Evolutionary conservation across 2,113 vertebrate species (phyloP), one percentile per base, ranked within the genome.

Genomic region (Chaetura pelagica): DNA sequence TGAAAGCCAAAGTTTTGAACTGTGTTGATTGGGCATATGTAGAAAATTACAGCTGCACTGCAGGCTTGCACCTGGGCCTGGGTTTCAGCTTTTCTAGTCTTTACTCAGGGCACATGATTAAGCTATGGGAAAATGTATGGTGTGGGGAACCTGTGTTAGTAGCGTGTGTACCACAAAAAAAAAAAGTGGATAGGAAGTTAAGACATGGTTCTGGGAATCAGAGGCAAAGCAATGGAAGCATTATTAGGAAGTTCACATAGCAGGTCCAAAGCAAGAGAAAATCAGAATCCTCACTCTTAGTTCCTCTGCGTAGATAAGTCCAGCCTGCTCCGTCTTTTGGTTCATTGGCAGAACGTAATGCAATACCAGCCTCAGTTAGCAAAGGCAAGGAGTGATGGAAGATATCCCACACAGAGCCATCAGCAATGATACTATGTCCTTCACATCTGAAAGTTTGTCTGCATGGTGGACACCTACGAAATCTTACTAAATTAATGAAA

Each of bases 1-100:
- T 96, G 92, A 96, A 93, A 95, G 96, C 46, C 18, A 35, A 91
- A 96, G 57, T 93, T 92, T 95, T 94, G 77, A 79, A 94, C 66
- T 96, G 66, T 95, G 78, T 71, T 77, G 91, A 74, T 91, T 82
- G 77, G 51, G 71, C 87, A 72, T 81, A 90, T 57, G 75, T 76
- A 80, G 85, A 93, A 94, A 83, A 86, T 88, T 71, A 71, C 94
- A 96, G 93, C 93, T 96, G 75, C 34, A 71, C 23, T 61, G 59
- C 85, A 96, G 85, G 26, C 79, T 76, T 94, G 75, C 93, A 95
- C 94, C 95, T 96, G 79, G 77, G 93, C 80, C 75, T 90, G 49
- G 82, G 83, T 90, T 91, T 95, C 32, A 51, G 90, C 84, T 74
- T 90, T 92, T 74, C 79, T 74, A 75, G 59, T 86, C 55, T 75